Conservation (phyloP, 2,888 invertebrate species). For the Mellilla xanthometata region DNA sequence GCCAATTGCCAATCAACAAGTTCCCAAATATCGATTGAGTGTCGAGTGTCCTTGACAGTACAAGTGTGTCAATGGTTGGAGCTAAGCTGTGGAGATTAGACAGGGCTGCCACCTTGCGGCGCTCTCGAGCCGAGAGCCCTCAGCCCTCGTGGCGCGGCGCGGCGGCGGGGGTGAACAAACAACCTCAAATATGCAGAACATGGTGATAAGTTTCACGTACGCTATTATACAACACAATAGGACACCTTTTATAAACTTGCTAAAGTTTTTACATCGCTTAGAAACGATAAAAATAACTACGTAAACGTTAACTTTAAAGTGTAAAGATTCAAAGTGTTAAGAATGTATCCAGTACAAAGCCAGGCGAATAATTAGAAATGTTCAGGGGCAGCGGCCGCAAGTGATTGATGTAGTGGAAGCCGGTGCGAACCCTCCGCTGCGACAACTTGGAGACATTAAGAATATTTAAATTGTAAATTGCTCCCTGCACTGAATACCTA, state of each 20-base stretch:
- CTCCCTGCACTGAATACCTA: constrained; percentile 80
- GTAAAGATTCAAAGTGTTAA: constrained; percentile 36
- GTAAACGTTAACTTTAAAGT: constrained; percentile 2
- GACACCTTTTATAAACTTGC: constrained; percentile 22
- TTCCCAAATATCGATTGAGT: constrained; percentile 29
- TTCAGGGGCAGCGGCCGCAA: constrained; percentile 77
- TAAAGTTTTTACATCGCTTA: constrained; percentile 17
- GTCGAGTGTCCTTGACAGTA: constrained; percentile 31
- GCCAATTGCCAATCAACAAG: constrained; percentile 30
- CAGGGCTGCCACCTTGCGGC: constrained; percentile 67
- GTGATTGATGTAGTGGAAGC: constrained; percentile 82
- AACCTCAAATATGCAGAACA: constrained; percentile 66
- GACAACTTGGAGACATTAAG: constrained; percentile 80
- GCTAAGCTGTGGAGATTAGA: constrained; percentile 68
- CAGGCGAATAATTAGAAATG: constrained; percentile 79
- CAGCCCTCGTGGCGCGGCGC: too few species aligned
- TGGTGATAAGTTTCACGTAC: constrained; percentile 31
- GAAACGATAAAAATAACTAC: constrained; percentile 5
- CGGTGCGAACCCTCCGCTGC: constrained; percentile 48
- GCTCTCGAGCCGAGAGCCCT: constrained; percentile 69
- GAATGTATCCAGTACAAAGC: constrained; percentile 57
- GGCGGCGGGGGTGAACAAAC: constrained; percentile 65
- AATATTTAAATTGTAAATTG: constrained; percentile 82
- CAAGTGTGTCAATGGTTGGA: constrained; percentile 56
- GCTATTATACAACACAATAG: constrained; percentile 17